Base-by-base conservation (phyloP, 2,888 invertebrate species). In the Ditula angustiorana region DNA sequence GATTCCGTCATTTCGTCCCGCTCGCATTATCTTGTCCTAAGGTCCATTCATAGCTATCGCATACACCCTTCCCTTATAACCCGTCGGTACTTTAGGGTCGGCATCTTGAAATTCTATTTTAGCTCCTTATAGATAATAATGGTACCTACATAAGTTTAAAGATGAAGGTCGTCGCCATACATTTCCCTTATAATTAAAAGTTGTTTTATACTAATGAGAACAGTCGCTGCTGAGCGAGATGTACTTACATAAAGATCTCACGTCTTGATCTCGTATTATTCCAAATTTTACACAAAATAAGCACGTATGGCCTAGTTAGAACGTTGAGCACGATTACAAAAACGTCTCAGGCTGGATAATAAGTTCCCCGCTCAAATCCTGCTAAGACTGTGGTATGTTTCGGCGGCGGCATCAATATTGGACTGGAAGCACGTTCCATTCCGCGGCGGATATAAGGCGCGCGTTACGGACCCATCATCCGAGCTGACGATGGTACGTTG, bases 391-490 rank as follows among this genome's bases (percentile, higher is more conserved):
- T 47, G 24, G 30, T 53, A 71, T 71, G 72, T 71, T 73, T 75
- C 74, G 74, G 71, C 72, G 74, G 30, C 33, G 30, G 49, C 69
- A 71, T 72, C 76, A 76, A 76, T 79, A 83, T 88, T 85, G 82
- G 79, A 83, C 85, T 86, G 83, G 82, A 84, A 82, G 83, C 88
- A 85, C 85, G 85, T 86, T 85, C 79, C 77, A 88, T 88, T 87
- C 84, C 85, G 83, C 80, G 84, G 86, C 87, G 88, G 88, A 88
- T 88, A 87, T 88, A 86, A 83, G 85, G 80, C 81, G 75, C 81
- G 77, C 80, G 83, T 83, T 83, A 84, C 82, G 80, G 79, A 75
- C 80, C 84, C 81, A 86, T 83, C 81, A 86, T 83, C 81, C 80
- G 78, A 77, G 80, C 78, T 84, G 80, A 74, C 82, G 84, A 85